Conservation (phyloP, 1,140 invertebrate species). For the Zaprionus ornatus region DNA sequence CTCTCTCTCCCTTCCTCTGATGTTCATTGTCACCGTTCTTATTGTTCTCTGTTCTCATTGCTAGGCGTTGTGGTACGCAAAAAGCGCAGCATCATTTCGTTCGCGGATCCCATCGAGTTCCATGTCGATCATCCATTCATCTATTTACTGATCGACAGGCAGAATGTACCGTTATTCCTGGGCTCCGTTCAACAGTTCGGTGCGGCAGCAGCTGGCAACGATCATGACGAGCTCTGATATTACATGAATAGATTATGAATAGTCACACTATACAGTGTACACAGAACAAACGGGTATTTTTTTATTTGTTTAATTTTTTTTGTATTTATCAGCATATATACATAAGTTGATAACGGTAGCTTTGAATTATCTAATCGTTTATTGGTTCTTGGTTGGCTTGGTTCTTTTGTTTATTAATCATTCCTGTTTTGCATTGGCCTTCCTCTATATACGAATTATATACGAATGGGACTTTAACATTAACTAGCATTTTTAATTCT, state of each 20-base stretch:
- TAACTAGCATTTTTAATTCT: conserved; percentile 2
- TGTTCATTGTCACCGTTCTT: conserved; percentile 19
- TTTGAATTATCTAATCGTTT: conserved; percentile 10
- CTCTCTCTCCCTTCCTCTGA: neutral
- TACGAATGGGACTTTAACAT: neutral
- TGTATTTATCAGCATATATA: conserved; percentile 11
- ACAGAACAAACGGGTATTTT: conserved; percentile 24
- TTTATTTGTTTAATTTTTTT: neutral
- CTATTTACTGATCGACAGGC: conserved; percentile 59
- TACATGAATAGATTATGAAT: neutral
- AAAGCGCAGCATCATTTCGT: conserved; percentile 54
- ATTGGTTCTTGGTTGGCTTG: neutral
- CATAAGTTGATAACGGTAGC: neutral
- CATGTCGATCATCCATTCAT: conserved; percentile 76
- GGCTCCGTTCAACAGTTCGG: conserved; percentile 57
- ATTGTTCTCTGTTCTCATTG: conserved; percentile 50
- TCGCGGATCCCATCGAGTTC: conserved; percentile 54
- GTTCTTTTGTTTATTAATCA: neutral
- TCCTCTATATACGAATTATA: neutral
- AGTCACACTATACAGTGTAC: neutral
- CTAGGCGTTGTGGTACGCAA: conserved; percentile 55
- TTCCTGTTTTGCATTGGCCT: neutral
- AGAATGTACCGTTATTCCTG: conserved; percentile 52
- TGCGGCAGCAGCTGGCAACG: conserved; percentile 17
- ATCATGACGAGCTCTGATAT: conserved; percentile 61